These are phyloP conservation scores for Phasianus colchicus DNA, from an alignment of 2,113 vertebrate species.

Conservation along the genomic window DNA sequence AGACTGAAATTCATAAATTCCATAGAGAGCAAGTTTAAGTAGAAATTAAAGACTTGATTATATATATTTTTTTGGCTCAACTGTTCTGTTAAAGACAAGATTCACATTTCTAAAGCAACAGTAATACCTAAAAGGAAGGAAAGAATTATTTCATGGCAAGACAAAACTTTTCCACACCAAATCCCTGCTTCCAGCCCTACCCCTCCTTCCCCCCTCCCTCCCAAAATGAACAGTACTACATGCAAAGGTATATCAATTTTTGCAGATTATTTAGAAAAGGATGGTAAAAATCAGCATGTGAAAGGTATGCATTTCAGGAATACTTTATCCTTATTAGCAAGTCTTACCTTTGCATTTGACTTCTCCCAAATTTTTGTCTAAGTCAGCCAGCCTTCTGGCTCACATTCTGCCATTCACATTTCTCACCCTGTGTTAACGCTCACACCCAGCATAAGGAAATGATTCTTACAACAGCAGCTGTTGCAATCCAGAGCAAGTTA, in stretches of 20 bases:
- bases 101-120: neutral
- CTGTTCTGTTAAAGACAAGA: neutral
- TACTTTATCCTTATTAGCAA: no score
- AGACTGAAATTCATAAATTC: neutral
- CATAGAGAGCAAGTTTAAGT: neutral
- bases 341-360: no score
- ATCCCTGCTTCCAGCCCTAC: neutral
- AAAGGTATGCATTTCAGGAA: neutral
- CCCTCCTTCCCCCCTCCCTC: no score
- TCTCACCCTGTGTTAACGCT: neutral
- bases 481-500: neutral
- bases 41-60: neutral
- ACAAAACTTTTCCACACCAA: neutral
- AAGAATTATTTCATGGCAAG: neutral
- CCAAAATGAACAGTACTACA: neutral
- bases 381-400: neutral
- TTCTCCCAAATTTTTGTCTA: neutral
- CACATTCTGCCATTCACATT: neutral
- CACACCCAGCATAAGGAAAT: neutral
- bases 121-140: neutral
- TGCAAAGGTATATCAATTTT: neutral
- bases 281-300: neutral
- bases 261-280: neutral
- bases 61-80: no score
- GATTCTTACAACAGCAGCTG: neutral